Conservation (phyloP, 2,113 vertebrate species). For the Okapia johnstoni region DNA sequence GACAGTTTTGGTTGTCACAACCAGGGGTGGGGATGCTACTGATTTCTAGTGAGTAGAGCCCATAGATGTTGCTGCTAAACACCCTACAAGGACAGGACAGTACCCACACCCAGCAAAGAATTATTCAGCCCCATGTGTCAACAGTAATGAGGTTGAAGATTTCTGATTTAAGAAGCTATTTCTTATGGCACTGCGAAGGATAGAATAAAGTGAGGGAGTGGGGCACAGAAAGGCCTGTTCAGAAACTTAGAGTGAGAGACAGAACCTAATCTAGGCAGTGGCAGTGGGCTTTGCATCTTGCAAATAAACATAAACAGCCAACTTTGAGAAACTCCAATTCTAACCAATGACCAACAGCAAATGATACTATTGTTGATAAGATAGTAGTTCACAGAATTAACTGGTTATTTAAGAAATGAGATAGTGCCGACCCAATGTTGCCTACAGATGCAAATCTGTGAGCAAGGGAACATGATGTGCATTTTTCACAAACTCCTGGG, state of each 20-base stretch:
- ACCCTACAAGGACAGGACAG: not conserved
- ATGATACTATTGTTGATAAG: not conserved
- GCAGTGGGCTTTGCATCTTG: not conserved
- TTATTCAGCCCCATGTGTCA: not conserved
- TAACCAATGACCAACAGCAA: not conserved
- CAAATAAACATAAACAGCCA: not conserved
- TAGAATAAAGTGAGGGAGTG: rapidly evolving
- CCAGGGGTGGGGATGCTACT: too few species aligned
- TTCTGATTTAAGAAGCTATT: not conserved
- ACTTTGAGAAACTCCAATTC: not conserved
- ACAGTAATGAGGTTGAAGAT: not conserved
- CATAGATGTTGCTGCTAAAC: not conserved
- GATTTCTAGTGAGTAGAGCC: not conserved
- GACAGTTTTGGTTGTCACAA: not conserved
- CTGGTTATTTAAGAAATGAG: not conserved
- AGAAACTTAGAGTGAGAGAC: not conserved
- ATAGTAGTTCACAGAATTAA: not conserved
- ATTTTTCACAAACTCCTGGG: not conserved
- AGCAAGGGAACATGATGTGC: not conserved
- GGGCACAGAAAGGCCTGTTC: not conserved
- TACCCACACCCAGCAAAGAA: not conserved
- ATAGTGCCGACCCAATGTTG: not conserved
- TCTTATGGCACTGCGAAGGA: not conserved
- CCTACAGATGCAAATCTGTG: not conserved
- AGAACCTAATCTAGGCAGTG: not conserved